Evolutionary conservation across 1,140 invertebrate species (phyloP), one percentile per base, ranked within the genome.

Genomic region (Camponotus pennsylvanicus): DNA sequence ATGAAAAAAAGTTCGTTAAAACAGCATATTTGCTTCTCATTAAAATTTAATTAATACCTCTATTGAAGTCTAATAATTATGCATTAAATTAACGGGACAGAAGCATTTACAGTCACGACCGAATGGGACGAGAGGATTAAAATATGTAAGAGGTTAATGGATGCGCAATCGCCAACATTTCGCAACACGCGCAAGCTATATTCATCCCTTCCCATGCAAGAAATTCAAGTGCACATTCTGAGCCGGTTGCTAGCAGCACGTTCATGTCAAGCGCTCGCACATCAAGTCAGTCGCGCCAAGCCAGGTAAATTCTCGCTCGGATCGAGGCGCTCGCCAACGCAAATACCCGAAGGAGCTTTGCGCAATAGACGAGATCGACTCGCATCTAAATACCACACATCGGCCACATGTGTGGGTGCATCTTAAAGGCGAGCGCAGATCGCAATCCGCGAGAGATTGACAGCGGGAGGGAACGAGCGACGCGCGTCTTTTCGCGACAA

Each of bases 281-380:
- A 6, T 40, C 37, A 40, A 40, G 37, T 40, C 37, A 40, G 6
- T 40, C 37, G 37, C 37, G 37, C 37, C 37, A 40, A 0, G 37
- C 37, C 37, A 40, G 37, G 37, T 40, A 40, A 40, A 40, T 40
- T 40, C 37, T 40, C 37, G 6, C 37, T 40, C 42, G 71, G 87
- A 86, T 92, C 91, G 89, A 91, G 86, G 88, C 86, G 82, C 86
- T 92, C 92, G 92, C 92, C 92, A 89, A 93, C 92, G 92, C 92
- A 93, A 92, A 93, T 93, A 92, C 84, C 88, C 86, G 49, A 87
- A 66, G 85, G 86, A 77, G 86, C 87, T 93, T 92, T 93, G 79
- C 91, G 89, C 90, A 88, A 90, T 32, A 80, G 88, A 55, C 85
- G 88, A 49, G 79, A 92, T 90, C 90, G 77, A 90, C 79, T 84